A percentile compares a stretch with the other conserved stretches of the same genome.
phyloP scores from a whole-genome alignment of 2,113 vertebrate species.

The Antennarius striatus region DNA sequence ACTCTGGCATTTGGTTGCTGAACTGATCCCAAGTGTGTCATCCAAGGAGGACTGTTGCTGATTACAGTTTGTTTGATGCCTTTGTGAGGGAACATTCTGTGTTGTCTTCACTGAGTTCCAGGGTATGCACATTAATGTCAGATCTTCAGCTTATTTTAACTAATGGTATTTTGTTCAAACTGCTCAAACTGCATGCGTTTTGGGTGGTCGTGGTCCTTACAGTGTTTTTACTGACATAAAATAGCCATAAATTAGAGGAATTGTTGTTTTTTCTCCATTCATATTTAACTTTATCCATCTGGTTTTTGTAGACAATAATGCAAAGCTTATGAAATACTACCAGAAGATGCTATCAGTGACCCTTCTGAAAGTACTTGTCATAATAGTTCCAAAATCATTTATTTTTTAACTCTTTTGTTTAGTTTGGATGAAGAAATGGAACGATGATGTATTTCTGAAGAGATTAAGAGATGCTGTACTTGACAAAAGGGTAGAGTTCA shows the following conservation, averaged over 20 bases:
- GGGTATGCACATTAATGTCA: background rate
- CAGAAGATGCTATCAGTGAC: conserved; percentile 1
- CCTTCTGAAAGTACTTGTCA: conserved; percentile 23
- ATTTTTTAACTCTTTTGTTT: conserved; percentile 32
- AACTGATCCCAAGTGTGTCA: conserved; percentile 49
- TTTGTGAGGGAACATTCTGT: conserved; percentile 2
- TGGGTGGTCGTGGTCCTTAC: background rate
- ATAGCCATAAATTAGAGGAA: background rate
- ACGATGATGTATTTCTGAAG: background rate
- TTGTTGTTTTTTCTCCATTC: conserved; percentile 13
- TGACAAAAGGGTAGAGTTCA: conserved; percentile 28
- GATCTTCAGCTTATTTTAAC: background rate
- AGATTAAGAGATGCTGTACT: conserved; percentile 10
- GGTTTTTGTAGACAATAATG: conserved; percentile 21
- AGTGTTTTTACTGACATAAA: background rate
- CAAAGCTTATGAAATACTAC: conserved; percentile 36
- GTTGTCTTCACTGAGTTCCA: background rate
- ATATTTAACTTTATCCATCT: conserved; percentile 36
- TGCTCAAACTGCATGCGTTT: background rate
- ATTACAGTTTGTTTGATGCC: conserved; percentile 38
- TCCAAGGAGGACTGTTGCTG: conserved; percentile 32
- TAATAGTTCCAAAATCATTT: background rate
- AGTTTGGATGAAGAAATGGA: conserved; percentile 27
- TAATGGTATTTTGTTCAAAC: background rate
- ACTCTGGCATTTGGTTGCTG: conserved; percentile 17